A percentile compares a stretch with the other conserved stretches of the same genome.
Conservation (phyloP, 2,113 vertebrate species). For the Tauraco erythrolophus region DNA sequence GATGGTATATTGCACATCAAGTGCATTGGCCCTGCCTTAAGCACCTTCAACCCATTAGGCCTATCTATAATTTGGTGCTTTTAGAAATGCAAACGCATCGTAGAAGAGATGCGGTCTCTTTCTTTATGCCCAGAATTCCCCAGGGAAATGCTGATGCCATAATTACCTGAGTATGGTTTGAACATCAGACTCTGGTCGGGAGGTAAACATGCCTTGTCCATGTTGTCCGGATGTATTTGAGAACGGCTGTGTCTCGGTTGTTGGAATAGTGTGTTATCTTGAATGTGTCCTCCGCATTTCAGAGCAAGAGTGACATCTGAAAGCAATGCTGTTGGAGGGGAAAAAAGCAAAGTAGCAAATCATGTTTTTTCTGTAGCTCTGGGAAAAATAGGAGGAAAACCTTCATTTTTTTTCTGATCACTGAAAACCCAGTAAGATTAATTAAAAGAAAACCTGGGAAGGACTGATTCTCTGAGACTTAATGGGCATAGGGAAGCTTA, state of each 20-base stretch:
- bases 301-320: not conserved
- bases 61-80: constrained; percentile 61
- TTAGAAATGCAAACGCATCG: constrained; percentile 22
- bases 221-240: not conserved
- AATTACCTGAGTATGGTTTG: constrained; percentile 40
- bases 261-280: not conserved
- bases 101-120: constrained; percentile 25
- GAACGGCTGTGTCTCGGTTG: not conserved
- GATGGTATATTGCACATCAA: constrained; percentile 53
- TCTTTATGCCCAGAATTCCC: constrained; percentile 30
- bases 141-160: constrained; percentile 41
- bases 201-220: not conserved
- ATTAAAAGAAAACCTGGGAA: not conserved
- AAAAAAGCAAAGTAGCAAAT: not conserved
- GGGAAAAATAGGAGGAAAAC: not conserved
- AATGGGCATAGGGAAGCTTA: not conserved
- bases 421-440: not conserved
- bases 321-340: not conserved
- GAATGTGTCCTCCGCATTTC: not conserved
- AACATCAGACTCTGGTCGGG: not conserved
- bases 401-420: not conserved
- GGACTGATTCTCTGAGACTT: not conserved
- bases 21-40: constrained; percentile 46
- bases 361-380: not conserved
- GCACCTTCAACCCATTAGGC: constrained; percentile 68